Evolutionary conservation across 2,797 vertebrate species (phyloP).

Genomic region (Chelon auratus): DNA sequence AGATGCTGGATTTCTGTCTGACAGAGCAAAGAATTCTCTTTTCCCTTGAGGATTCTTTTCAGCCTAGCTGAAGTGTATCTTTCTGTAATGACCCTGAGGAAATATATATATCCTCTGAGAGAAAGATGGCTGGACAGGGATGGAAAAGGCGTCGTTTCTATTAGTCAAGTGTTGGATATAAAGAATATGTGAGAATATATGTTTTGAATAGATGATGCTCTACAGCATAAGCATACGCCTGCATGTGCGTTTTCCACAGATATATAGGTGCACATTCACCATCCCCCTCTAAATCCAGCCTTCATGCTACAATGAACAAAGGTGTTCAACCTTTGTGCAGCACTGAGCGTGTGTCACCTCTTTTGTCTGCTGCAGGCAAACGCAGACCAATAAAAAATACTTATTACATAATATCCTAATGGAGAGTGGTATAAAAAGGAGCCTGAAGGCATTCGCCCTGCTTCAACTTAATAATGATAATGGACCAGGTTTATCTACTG

Average conservation of each 20-base stretch:
- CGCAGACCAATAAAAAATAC: conserved; percentile 23
- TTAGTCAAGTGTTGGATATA: conserved; percentile 6
- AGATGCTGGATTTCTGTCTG: conserved; percentile 47
- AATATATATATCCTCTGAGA: conserved; percentile 27
- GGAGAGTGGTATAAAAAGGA: conserved; percentile 19
- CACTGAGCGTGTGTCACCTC: conserved; percentile 39
- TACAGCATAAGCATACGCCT: neutral
- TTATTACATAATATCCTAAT: conserved; percentile 32
- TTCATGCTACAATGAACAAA: conserved; percentile 39
- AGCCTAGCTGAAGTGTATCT: conserved; percentile 31
- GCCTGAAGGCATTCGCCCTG: conserved; percentile 23
- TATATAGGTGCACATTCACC: conserved; percentile 15
- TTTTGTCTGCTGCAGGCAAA: conserved; percentile 31
- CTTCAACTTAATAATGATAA: conserved; percentile 63
- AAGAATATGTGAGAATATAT: neutral
- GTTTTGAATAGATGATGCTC: neutral
- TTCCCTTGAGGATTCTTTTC: conserved; percentile 55
- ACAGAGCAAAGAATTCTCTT: conserved; percentile 58
- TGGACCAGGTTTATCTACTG: conserved; percentile 60
- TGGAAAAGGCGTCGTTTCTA: conserved; percentile 29
- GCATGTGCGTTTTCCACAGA: neutral
- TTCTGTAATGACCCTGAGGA: conserved; percentile 51
- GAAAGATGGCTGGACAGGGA: conserved; percentile 13
- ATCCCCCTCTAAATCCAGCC: conserved; percentile 41
- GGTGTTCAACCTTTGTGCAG: conserved; percentile 32